These are phyloP conservation scores for Gymnarchus niloticus DNA, from an alignment of 2,113 vertebrate species.

Conservation along the genomic window DNA sequence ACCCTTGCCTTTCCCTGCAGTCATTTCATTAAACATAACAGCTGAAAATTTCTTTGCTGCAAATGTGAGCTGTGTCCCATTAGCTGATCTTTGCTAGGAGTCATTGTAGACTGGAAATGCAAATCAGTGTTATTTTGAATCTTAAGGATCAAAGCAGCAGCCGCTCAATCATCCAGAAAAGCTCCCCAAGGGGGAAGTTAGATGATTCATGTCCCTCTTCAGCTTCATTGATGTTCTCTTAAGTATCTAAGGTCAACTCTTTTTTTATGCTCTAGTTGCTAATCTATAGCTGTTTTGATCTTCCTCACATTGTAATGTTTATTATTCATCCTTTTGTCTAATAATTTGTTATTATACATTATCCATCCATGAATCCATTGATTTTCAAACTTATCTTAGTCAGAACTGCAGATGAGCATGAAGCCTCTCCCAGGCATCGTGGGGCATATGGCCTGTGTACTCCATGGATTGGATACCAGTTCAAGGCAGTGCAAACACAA, in stretches of 20 bases:
- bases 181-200: background rate
- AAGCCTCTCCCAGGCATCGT: no score
- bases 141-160: background rate
- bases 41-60: background rate
- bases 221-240: background rate
- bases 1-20: background rate
- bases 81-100: background rate
- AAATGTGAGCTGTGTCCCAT: background rate
- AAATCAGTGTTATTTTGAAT: slow-evolving; percentile 16
- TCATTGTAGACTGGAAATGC: background rate
- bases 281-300: background rate
- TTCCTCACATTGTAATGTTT: background rate
- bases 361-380: no score
- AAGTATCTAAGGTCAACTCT: slow-evolving; percentile 19
- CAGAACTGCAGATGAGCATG: background rate
- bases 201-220: background rate
- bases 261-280: background rate
- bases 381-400: no score
- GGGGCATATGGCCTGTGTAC: no score
- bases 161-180: background rate
- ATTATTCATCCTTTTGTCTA: background rate
- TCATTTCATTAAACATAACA: background rate
- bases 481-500: no score
- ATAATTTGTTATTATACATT: background rate
- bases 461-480: no score